phyloP scores from a whole-genome alignment of 2,888 invertebrate species.

The Macaria liturata region DNA sequence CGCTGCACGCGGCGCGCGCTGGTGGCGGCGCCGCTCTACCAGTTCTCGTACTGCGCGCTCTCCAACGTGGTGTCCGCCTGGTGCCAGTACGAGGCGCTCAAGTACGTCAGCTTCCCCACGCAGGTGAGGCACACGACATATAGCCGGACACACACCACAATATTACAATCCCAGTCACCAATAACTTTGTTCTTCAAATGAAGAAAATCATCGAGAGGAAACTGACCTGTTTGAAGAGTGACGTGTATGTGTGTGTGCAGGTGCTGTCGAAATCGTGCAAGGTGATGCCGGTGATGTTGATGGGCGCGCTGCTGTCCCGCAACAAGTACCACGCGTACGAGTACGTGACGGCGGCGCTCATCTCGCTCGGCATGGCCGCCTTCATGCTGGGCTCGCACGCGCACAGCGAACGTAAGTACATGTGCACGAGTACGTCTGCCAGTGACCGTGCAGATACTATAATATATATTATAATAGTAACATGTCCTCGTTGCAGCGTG shows the following conservation, averaged over 20 bases:
- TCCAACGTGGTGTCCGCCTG: slow-evolving; percentile 99
- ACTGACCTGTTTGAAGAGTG: too few species aligned
- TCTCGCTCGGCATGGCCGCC: slow-evolving; percentile 96
- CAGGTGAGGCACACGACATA: slow-evolving; percentile 84
- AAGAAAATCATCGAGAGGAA: too few species aligned
- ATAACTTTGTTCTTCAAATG: too few species aligned
- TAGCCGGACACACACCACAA: background rate
- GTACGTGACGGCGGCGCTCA: slow-evolving; percentile 94
- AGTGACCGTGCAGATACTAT: too few species aligned
- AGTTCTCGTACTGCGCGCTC: slow-evolving; percentile 97
- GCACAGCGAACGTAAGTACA: slow-evolving; percentile 71
- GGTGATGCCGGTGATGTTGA: slow-evolving; percentile 98
- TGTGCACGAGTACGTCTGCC: too few species aligned
- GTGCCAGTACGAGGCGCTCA: slow-evolving; percentile 99
- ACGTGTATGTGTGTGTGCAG: slow-evolving; percentile 53
- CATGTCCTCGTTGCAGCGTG: slow-evolving; percentile 3
- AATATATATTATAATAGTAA: too few species aligned
- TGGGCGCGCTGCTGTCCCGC: slow-evolving; percentile 96
- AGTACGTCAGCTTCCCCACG: slow-evolving; percentile 98
- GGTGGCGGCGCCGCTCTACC: slow-evolving; percentile 94
- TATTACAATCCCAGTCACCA: too few species aligned
- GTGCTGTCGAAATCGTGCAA: slow-evolving; percentile 98
- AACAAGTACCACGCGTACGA: slow-evolving; percentile 95
- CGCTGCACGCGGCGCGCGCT: slow-evolving; percentile 81
- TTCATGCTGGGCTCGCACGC: slow-evolving; percentile 93